Conservation (phyloP, 2,113 vertebrate species). For the Marcusenius ussheri region DNA sequence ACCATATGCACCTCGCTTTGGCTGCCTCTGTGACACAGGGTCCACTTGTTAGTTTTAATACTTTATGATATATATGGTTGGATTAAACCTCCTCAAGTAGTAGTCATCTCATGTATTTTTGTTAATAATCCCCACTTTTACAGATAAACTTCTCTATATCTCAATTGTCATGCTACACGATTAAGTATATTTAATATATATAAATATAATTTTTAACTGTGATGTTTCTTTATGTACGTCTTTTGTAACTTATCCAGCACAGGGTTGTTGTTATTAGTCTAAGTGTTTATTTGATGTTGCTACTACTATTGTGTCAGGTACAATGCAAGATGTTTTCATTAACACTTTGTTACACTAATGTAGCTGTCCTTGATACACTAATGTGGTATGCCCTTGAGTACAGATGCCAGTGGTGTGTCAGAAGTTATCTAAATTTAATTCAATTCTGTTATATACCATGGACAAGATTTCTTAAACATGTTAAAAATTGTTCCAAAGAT, state of each 20-base stretch:
- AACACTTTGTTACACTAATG: not conserved
- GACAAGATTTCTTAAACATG: not conserved
- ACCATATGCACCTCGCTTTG: not conserved
- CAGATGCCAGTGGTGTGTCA: not conserved
- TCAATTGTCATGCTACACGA: not conserved
- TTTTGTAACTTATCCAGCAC: not conserved
- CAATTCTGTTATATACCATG: not conserved
- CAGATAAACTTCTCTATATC: not conserved
- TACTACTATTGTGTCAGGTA: not conserved
- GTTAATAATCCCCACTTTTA: not conserved
- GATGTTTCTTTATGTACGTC: not conserved
- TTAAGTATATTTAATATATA: not conserved
- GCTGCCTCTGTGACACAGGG: not conserved
- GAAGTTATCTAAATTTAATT: not conserved
- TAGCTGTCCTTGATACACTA: not conserved
- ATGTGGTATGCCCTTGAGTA: not conserved
- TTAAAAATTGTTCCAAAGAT: constrained; percentile 4
- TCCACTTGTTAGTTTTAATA: not conserved
- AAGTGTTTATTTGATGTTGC: not conserved
- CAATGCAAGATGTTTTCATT: constrained; percentile 7
- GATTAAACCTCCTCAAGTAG: not conserved
- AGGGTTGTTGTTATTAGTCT: not conserved
- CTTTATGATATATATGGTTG: not conserved
- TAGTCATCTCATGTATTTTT: not conserved
- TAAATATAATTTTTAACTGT: not conserved